Evolutionary conservation across 2,888 invertebrate genomes (phyloP).

Genomic region (Apocheima hispidaria): DNA sequence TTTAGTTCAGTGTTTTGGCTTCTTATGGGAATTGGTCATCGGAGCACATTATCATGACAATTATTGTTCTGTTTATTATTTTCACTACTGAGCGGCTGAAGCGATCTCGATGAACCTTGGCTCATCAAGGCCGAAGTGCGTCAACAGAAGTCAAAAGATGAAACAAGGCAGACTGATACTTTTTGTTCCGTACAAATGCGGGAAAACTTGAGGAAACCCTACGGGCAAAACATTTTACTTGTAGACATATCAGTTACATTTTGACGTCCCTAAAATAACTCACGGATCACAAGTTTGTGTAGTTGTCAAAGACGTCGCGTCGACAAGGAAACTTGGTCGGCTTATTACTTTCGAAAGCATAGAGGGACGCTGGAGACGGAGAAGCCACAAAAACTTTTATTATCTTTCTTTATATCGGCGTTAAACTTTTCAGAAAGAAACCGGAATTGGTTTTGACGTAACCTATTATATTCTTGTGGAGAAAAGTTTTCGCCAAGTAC

Average conservation of each 20-base stretch:
- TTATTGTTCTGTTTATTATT: no score
- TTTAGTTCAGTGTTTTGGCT: no score
- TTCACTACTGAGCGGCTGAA: no score
- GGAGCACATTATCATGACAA: no score
- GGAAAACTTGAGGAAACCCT: no score
- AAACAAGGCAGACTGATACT: not conserved
- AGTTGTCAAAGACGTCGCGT: conserved; percentile 12
- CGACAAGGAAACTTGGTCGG: conserved; percentile 20
- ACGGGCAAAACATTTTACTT: no score
- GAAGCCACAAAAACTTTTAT: conserved; percentile 31
- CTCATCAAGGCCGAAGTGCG: no score
- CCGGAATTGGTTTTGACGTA: conserved; percentile 28
- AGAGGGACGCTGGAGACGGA: conserved; percentile 18
- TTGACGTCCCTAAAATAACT: conserved; percentile 8
- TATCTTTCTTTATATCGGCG: conserved; percentile 28
- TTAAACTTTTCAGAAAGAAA: conserved; percentile 30
- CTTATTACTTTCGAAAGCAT: conserved; percentile 31
- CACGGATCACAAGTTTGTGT: conserved; percentile 9
- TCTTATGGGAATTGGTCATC: no score
- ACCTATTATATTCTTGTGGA: conserved; percentile 23
- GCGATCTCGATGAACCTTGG: no score
- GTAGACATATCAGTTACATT: conserved; percentile 6
- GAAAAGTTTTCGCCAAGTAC: not conserved
- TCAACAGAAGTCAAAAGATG: no score
- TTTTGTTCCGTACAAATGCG: not conserved